These are phyloP conservation scores for Gavia stellata DNA, from an alignment of 2,113 vertebrate species.

Conservation along the genomic window DNA sequence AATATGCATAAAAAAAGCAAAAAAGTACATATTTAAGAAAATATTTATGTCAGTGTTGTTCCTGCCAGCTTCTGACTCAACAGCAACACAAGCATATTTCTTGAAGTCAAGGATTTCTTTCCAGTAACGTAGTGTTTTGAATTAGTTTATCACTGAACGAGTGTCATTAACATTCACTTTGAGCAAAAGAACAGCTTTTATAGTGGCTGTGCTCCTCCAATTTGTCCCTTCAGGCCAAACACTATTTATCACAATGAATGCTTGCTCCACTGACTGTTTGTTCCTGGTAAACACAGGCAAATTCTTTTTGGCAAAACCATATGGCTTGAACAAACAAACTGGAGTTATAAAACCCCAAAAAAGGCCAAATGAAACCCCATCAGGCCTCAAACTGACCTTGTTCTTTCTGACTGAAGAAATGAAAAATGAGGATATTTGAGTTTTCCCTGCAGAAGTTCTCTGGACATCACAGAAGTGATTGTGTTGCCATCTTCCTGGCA, in stretches of 20 bases:
- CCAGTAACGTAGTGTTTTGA: background rate
- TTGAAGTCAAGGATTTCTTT: background rate
- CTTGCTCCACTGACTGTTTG: background rate
- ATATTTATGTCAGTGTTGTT: background rate
- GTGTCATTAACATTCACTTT: slow-evolving; percentile 25
- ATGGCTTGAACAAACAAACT: slow-evolving; percentile 10
- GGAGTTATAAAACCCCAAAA: background rate
- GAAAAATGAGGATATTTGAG: background rate
- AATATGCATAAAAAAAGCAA: background rate
- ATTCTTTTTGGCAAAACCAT: slow-evolving; percentile 33
- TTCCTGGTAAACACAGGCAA: slow-evolving; percentile 31
- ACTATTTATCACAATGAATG: slow-evolving; percentile 23
- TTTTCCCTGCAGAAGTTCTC: background rate
- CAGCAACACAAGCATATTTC: background rate
- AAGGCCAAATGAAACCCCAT: background rate
- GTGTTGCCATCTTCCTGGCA: background rate
- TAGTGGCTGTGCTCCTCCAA: background rate
- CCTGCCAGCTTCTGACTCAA: slow-evolving; percentile 29
- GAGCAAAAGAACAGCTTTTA: background rate
- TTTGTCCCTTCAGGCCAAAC: slow-evolving; percentile 1
- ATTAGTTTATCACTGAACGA: background rate
- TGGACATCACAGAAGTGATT: background rate
- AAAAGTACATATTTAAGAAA: background rate
- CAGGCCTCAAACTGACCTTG: background rate
- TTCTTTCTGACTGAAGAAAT: background rate